These are phyloP conservation scores for Orthosia cruda DNA, from an alignment of 2,888 invertebrate genomes.

Conservation along the genomic window DNA sequence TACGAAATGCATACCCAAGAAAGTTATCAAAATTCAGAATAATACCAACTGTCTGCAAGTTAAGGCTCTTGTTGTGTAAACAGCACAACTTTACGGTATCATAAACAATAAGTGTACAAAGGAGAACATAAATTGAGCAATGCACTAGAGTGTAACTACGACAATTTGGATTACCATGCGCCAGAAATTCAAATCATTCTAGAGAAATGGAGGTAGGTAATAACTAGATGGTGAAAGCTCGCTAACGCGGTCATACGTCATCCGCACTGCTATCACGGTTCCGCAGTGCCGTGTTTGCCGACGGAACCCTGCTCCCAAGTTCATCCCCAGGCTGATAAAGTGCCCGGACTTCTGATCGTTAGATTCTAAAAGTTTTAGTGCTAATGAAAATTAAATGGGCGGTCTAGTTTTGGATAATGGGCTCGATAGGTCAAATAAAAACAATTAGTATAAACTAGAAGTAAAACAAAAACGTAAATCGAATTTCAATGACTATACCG, in stretches of 20 bases:
- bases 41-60: constrained; percentile 28
- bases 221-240: constrained; percentile 72
- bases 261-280: constrained; percentile 73
- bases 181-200: constrained; percentile 73
- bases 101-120: constrained; percentile 54
- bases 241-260: constrained; percentile 77
- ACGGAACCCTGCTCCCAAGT: constrained; percentile 66
- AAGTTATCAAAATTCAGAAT: constrained; percentile 25
- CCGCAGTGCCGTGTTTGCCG: constrained; percentile 70
- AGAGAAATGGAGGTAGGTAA: constrained; percentile 70
- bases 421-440: neutral
- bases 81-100: constrained; percentile 27
- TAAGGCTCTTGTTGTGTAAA: constrained; percentile 25
- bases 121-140: constrained; percentile 53
- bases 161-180: constrained; percentile 66
- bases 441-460: neutral
- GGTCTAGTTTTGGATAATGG: constrained; percentile 7
- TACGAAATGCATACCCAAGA: constrained; percentile 1
- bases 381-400: constrained; percentile 54
- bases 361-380: constrained; percentile 51
- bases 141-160: constrained; percentile 55
- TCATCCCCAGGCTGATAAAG: constrained; percentile 69
- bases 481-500: neutral
- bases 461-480: neutral
- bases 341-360: constrained; percentile 56